Base-by-base conservation (phyloP, 2,797 vertebrate genomes). In the Smutsia gigantea region DNA sequence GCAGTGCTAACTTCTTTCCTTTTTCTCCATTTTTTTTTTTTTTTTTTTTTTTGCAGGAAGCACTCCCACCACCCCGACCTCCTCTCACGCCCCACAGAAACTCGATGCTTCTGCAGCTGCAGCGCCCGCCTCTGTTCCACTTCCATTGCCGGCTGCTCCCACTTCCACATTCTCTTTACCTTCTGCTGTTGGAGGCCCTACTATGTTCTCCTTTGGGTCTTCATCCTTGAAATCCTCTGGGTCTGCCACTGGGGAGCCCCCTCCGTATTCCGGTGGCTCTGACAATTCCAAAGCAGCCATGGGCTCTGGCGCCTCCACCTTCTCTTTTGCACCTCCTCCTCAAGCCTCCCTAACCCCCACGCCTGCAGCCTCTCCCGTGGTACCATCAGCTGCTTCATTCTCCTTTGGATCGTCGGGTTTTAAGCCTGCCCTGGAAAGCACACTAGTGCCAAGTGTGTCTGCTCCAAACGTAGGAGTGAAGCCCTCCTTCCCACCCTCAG, bases 301-400 rank as follows among this genome's bases (percentile, higher is more conserved):
- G 37, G 59, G 95, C 64, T 93, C 98, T 21, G 78, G 93, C 27
- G 4, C 97, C 13, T 61, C 98, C 10, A 64, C 96, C 0, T 98
- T 99, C 15, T 97, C 98, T 64, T 98, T 99, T 87, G 97, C 98
- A 0, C 93, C 98, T 4, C 82, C 98, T 25, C 21, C 98, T 49
- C 99, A 99, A 90, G 64, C 95, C 18, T 82, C 98, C 0, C 0
- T 84, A 1, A 31, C 93, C 9, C 77, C 97, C 29, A 71, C 90
- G 53, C n/a, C 97, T 10, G 92, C 95, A 25, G 97, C 97, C 18
- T 95, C 98, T 37, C 98, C 97, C 15, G 5, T 93, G 74, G 84
- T 98, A 6, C 31, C 97, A 39, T 14, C 98, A 51, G 57, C 97
- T 11, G 87, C 98, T 83, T 79, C 97, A 0, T 93, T 97, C 61